These are phyloP conservation scores for Ceyx melanurus DNA, from an alignment of 2,113 vertebrate species.

Conservation along the genomic window DNA sequence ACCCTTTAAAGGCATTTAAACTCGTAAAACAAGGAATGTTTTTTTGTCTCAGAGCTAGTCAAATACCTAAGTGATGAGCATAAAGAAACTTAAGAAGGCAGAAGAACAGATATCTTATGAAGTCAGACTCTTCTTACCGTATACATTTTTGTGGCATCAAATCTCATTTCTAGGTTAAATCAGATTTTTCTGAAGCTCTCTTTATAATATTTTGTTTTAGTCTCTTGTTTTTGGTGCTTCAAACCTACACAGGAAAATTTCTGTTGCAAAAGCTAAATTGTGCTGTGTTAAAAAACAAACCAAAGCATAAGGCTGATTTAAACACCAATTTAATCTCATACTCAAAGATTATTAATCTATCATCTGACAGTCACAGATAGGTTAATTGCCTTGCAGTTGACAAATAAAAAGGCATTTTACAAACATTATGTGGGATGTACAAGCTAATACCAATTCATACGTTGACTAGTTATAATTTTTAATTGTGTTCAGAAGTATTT, in stretches of 20 bases:
- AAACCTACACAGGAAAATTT: not conserved
- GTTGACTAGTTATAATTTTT: not conserved
- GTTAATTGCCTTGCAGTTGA: not conserved
- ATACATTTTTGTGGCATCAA: not conserved
- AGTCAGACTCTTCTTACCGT: not conserved
- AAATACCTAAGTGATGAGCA: not conserved
- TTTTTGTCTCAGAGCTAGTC: not conserved
- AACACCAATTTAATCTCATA: not conserved
- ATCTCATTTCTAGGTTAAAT: not conserved
- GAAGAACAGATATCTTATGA: not conserved
- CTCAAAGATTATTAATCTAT: not conserved
- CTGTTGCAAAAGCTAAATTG: not conserved
- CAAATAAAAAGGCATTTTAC: not conserved
- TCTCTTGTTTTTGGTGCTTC: not conserved
- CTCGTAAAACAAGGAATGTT: not conserved
- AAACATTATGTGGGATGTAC: not conserved
- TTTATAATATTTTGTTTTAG: not conserved
- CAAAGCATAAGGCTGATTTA: not conserved
- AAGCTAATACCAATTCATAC: not conserved
- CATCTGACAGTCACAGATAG: not conserved
- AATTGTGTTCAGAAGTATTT: not conserved
- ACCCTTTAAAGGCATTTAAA: not conserved
- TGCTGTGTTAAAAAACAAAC: not conserved
- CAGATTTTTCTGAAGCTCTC: not conserved
- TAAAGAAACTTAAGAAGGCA: not conserved